A percentile compares a stretch with the other conserved stretches of the same genome.
phyloP scores from a whole-genome alignment of 2,888 invertebrate genomes.

The Choreutis nemorana region DNA sequence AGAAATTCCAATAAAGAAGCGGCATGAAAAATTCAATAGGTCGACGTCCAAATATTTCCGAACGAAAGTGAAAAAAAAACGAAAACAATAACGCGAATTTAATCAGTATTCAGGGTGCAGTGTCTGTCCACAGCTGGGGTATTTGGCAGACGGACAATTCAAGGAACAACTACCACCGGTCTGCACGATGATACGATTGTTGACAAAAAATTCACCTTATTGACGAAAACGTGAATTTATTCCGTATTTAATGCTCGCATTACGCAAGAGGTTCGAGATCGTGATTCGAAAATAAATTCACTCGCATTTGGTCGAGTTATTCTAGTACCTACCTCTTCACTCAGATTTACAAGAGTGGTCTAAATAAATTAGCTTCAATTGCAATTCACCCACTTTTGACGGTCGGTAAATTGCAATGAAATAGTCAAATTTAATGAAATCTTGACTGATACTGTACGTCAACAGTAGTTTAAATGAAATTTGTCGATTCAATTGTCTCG shows the following conservation, averaged over 20 bases:
- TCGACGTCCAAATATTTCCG: constrained; percentile 26
- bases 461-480: constrained; percentile 28
- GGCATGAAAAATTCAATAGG: constrained; percentile 60
- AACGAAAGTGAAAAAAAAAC: constrained; percentile 53
- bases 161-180: constrained; percentile 19
- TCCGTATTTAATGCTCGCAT: too few species aligned
- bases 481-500: constrained; percentile 25
- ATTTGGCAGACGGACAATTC: constrained; percentile 54
- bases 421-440: constrained; percentile 32
- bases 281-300: constrained; percentile 15
- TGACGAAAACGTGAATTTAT: too few species aligned
- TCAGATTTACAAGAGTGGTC: constrained; percentile 25
- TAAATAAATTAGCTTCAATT: constrained; percentile 28
- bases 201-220: too few species aligned
- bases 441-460: constrained; percentile 29
- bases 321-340: constrained; percentile 20
- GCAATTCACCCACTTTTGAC: constrained; percentile 23
- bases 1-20: constrained; percentile 40
- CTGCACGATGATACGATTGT: too few species aligned
- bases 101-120: constrained; percentile 56
- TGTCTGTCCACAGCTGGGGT: constrained; percentile 50
- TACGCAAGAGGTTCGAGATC: too few species aligned
- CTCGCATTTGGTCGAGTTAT: constrained; percentile 30
- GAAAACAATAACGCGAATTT: constrained; percentile 51
- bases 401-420: constrained; percentile 18